Evolutionary conservation across 1,140 invertebrate genomes (phyloP).

Genomic region (Macrostomum lignano): DNA sequence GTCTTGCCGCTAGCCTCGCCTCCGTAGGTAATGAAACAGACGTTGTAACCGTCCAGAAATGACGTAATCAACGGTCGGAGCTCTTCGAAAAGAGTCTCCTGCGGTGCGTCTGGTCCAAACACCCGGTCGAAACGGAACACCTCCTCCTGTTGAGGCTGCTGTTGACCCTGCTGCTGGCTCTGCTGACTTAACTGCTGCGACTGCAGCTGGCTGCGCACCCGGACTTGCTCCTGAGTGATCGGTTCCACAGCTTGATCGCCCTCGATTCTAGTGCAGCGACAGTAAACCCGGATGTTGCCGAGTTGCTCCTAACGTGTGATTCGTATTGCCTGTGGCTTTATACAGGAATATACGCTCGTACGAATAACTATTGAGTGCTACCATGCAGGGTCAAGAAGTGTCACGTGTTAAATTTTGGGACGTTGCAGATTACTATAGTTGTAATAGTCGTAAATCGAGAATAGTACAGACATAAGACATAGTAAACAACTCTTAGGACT

Average conservation of each 20-base stretch:
- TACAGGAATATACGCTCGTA: not conserved
- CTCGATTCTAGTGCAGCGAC: not conserved
- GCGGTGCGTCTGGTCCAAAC: not conserved
- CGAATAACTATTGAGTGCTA: not conserved
- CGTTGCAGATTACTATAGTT: no score
- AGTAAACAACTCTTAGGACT: no score
- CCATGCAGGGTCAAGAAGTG: no score
- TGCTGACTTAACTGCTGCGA: no score
- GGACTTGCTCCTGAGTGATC: no score
- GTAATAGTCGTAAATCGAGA: no score
- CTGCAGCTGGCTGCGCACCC: not conserved
- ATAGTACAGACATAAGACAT: no score
- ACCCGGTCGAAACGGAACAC: conserved; percentile 1
- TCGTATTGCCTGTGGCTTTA: not conserved
- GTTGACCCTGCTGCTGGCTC: no score
- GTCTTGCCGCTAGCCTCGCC: conserved; percentile 3
- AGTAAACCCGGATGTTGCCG: conserved; percentile 1
- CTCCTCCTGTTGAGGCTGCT: no score
- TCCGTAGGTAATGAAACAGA: conserved; percentile 5
- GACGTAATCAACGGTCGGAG: conserved; percentile 1
- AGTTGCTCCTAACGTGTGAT: conserved; percentile 2
- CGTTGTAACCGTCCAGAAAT: conserved; percentile 2
- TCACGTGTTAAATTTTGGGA: no score
- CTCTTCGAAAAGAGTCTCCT: conserved; percentile 1
- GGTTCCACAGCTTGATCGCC: conserved; percentile 1